Percentiles rank a stretch among this genome's conserved stretches.
These are phyloP conservation scores for Rhinichthys klamathensis DNA, from an alignment of 2,113 vertebrate genomes.

Conservation along the genomic window DNA sequence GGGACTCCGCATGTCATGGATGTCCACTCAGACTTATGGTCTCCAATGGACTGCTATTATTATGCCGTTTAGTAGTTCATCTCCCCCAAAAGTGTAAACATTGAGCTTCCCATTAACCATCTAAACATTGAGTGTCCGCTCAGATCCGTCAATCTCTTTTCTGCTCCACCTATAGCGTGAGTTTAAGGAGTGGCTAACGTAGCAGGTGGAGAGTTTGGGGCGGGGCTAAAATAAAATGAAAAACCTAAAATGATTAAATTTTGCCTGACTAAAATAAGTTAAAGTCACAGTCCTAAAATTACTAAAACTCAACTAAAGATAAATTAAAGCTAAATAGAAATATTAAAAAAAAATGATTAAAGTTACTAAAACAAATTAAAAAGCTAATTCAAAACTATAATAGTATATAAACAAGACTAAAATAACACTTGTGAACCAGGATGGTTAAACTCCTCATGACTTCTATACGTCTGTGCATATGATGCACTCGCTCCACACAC, in stretches of 20 bases:
- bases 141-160: no score
- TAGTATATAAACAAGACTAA: not conserved
- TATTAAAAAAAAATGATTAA: not conserved
- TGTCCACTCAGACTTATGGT: no score
- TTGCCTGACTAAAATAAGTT: no score
- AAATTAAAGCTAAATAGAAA: not conserved
- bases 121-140: no score
- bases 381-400: not conserved
- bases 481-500: constrained; percentile 25
- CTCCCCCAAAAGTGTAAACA: no score
- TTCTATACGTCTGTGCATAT: not conserved
- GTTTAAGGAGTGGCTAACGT: no score
- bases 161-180: no score
- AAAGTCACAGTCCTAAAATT: not conserved
- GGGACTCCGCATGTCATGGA: no score
- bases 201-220: no score
- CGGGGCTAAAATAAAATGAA: not conserved
- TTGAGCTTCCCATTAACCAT: no score
- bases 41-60: no score
- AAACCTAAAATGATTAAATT: not conserved
- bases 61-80: no score
- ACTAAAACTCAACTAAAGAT: not conserved
- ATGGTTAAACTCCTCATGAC: not conserved
- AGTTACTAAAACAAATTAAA: not conserved
- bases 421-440: not conserved